A percentile compares a stretch with the other conserved stretches of the same genome.
Conservation (phyloP, 2,888 invertebrate species). For the Nomada ferruginata region DNA sequence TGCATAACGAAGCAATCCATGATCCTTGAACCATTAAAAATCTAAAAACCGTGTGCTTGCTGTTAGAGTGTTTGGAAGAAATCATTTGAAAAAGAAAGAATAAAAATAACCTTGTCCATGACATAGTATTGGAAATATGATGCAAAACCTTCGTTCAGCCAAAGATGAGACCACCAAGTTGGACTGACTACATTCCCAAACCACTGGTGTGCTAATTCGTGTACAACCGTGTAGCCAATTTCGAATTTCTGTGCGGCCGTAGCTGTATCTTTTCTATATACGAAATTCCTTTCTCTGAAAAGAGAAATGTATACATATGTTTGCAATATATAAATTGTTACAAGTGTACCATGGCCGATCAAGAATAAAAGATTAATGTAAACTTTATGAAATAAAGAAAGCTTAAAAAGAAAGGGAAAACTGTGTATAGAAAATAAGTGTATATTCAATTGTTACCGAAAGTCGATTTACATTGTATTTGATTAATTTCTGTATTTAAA, state of each 20-base stretch:
- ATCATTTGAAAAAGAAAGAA: background rate
- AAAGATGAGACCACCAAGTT: constrained; percentile 82
- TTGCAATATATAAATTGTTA: background rate
- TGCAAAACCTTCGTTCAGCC: constrained; percentile 85
- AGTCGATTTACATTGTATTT: too few relatives aligned
- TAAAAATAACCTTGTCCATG: constrained; percentile 37
- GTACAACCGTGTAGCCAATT: constrained; percentile 78
- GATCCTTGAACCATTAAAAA: constrained; percentile 21
- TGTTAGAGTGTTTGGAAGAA: background rate
- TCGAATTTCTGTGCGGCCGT: background rate
- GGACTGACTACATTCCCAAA: constrained; percentile 83
- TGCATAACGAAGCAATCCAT: constrained; percentile 40
- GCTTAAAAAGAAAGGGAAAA: too few relatives aligned
- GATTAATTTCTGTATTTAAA: too few relatives aligned
- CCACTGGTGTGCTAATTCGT: constrained; percentile 86
- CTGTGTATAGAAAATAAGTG: too few relatives aligned
- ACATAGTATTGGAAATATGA: constrained; percentile 84
- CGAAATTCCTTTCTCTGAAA: constrained; percentile 5
- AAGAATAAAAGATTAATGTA: too few relatives aligned
- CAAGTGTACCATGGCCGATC: too few relatives aligned
- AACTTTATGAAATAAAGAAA: too few relatives aligned
- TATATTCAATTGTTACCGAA: too few relatives aligned
- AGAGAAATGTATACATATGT: background rate
- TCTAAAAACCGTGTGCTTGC: constrained; percentile 20
- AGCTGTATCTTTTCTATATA: background rate